Evolutionary conservation across 2,888 invertebrate species (phyloP).

Genomic region (Laspeyria flexula): DNA sequence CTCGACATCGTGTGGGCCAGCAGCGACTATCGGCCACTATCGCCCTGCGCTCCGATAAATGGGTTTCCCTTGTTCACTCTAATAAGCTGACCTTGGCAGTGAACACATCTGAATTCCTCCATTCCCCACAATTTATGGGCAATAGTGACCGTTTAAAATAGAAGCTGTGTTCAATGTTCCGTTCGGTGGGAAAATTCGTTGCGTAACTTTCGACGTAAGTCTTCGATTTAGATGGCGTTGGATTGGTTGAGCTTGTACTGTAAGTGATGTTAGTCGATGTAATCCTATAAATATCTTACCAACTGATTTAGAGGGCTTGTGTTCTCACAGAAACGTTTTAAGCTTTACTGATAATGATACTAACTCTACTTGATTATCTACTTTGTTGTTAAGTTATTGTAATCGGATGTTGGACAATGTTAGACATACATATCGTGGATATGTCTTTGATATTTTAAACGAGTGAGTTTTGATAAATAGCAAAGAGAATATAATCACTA

Average conservation of each 20-base stretch:
- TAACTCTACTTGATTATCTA: neutral
- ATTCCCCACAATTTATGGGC: constrained; percentile 45
- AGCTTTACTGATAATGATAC: neutral
- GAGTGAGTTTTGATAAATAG: no score
- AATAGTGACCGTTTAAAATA: constrained; percentile 41
- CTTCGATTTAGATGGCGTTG: constrained; percentile 10
- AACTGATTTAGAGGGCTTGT: constrained; percentile 6
- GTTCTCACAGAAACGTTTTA: constrained; percentile 5
- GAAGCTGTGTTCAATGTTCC: constrained; percentile 43
- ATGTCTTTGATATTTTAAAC: neutral
- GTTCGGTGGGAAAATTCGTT: constrained; percentile 37
- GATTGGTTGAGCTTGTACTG: neutral
- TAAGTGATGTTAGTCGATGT: constrained; percentile 7
- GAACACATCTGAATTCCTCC: constrained; percentile 28
- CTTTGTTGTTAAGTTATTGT: neutral
- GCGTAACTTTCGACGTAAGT: constrained; percentile 21
- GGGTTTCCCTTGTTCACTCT: constrained; percentile 80
- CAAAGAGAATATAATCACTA: no score
- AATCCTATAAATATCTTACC: constrained; percentile 9
- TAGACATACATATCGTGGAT: neutral
- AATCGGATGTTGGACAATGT: neutral
- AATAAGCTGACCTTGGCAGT: constrained; percentile 60
- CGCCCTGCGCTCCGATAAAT: constrained; percentile 72
- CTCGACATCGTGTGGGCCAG: constrained; percentile 65
- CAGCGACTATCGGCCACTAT: constrained; percentile 57